Conservation (phyloP, 2,797 vertebrate genomes). For the Phoxinus dragarum region DNA sequence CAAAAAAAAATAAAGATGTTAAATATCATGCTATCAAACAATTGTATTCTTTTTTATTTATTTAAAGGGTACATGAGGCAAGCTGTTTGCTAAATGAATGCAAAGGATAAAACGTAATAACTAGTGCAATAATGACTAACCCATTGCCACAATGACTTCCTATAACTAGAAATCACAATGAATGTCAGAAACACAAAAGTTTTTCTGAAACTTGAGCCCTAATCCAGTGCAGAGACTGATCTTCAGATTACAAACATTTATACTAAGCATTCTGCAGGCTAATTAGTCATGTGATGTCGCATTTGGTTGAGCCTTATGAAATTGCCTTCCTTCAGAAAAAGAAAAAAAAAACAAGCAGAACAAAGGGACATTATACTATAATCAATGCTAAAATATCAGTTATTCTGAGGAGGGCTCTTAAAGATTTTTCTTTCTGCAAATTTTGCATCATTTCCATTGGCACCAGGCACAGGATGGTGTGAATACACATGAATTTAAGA, state of each 20-base stretch:
- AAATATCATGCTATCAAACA: background rate
- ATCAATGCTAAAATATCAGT: conserved; percentile 8
- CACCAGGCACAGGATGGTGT: background rate
- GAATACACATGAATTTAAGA: background rate
- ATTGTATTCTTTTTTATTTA: background rate
- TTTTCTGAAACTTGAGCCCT: background rate
- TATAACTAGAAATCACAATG: background rate
- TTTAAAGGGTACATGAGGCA: background rate
- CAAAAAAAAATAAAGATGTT: background rate
- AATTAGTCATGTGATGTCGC: conserved; percentile 42
- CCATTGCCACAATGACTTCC: background rate
- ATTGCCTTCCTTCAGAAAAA: conserved; percentile 6
- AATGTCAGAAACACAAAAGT: background rate
- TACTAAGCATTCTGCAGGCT: conserved; percentile 16
- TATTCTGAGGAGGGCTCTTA: background rate
- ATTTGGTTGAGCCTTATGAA: conserved; percentile 7
- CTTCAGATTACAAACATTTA: conserved; percentile 26
- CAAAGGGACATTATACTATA: conserved; percentile 16
- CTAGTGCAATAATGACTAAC: background rate
- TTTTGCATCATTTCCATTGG: background rate
- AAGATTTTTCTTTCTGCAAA: background rate
- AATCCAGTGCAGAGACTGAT: conserved; percentile 20
- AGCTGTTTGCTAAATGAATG: background rate
- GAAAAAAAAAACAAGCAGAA: background rate
- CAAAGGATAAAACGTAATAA: background rate